A percentile compares a stretch with the other conserved stretches of the same genome.
Evolutionary conservation across 2,113 vertebrate species (phyloP).

Genomic region (Equus quagga): DNA sequence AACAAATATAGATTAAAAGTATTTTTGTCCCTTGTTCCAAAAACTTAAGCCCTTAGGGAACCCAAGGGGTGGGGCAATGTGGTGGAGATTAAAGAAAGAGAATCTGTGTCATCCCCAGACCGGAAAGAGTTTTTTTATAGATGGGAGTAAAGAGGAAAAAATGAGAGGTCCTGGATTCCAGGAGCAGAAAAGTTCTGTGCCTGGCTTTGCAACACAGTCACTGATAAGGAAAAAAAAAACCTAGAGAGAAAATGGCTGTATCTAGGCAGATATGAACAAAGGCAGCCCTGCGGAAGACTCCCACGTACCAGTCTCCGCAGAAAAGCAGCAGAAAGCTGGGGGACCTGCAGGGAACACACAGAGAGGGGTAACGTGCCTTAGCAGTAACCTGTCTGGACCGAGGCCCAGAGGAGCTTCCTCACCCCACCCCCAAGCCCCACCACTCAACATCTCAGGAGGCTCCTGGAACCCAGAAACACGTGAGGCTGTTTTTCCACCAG

Average conservation of each 20-base stretch:
- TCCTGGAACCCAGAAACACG: background rate
- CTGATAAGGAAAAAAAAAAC: background rate
- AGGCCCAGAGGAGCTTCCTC: background rate
- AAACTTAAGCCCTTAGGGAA: background rate
- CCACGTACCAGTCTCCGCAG: background rate
- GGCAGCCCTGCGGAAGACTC: background rate
- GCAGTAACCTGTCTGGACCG: background rate
- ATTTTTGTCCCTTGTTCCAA: background rate
- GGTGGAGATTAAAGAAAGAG: background rate
- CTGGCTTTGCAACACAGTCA: background rate
- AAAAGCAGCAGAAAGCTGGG: background rate
- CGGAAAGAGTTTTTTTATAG: background rate
- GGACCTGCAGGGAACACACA: background rate
- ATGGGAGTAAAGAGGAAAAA: background rate
- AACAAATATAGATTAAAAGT: background rate
- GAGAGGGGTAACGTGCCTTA: background rate
- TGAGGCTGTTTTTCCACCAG: constrained; percentile 32
- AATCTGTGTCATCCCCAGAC: background rate
- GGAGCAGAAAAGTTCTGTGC: background rate
- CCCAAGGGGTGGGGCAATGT: background rate
- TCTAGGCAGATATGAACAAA: background rate
- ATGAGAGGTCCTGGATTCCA: background rate
- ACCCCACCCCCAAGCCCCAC: background rate
- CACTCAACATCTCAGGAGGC: background rate
- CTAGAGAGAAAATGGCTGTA: background rate